A percentile compares a stretch with the other conserved stretches of the same genome.
These are phyloP conservation scores for Zelostemma sp. DNA, from an alignment of 1,140 invertebrate species.

Conservation along the genomic window DNA sequence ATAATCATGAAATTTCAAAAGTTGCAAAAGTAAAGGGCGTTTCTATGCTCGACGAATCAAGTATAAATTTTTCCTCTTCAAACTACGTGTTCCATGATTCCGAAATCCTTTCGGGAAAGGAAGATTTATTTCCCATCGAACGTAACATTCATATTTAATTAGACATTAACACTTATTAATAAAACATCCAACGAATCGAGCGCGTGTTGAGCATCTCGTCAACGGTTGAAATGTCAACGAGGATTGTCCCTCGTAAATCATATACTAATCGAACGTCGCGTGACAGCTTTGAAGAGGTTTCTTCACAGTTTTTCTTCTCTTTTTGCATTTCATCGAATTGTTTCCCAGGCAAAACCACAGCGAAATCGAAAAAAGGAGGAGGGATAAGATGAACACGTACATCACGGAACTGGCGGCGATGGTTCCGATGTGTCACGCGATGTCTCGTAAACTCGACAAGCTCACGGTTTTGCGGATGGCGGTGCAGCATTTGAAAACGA, in stretches of 20 bases:
- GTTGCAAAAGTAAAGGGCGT: conserved; percentile 39
- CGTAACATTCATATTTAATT: no score
- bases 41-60: no score
- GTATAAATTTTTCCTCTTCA: no score
- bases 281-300: conserved; percentile 3
- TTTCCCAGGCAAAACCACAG: conserved; percentile 88
- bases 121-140: no score
- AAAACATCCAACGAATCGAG: background rate
- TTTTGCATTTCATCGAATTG: no score
- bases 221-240: conserved; percentile 14
- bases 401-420: conserved; percentile 91
- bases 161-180: no score
- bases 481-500: conserved; percentile 90
- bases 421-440: conserved; percentile 94
- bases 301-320: no score
- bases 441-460: conserved; percentile 94
- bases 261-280: conserved; percentile 13
- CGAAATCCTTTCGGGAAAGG: no score
- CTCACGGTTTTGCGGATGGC: conserved; percentile 94
- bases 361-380: conserved; percentile 93
- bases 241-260: conserved; percentile 20
- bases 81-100: no score
- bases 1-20: conserved; percentile 38
- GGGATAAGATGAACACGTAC: conserved; percentile 97
- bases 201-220: background rate